A percentile compares a stretch with the other conserved stretches of the same genome.
These are phyloP conservation scores for Phrynosoma blainvillii DNA, from an alignment of 2,113 vertebrate genomes.

Conservation along the genomic window DNA sequence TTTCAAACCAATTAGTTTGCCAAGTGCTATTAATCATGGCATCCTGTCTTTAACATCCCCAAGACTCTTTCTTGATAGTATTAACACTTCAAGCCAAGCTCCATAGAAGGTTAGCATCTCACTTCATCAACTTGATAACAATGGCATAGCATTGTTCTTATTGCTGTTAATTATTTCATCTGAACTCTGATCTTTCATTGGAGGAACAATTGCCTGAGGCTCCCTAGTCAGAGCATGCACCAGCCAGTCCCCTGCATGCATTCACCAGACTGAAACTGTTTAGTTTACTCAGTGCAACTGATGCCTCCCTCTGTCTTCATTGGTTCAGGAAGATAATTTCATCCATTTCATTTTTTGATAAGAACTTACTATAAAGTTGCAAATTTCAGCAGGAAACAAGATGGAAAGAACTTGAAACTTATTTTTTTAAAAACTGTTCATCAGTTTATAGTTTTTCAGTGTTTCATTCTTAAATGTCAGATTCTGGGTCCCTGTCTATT, in stretches of 20 bases:
- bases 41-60: constrained; percentile 16
- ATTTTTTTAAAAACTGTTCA: too few relatives aligned
- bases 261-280: background rate
- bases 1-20: constrained; percentile 25
- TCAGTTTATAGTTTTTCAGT: too few relatives aligned
- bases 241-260: background rate
- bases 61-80: background rate
- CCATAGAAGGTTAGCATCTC: background rate
- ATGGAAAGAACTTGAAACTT: too few relatives aligned
- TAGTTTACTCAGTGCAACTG: too few relatives aligned
- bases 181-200: background rate
- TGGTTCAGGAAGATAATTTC: too few relatives aligned
- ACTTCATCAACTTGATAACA: background rate
- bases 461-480: background rate
- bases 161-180: background rate
- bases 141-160: background rate
- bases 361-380: too few relatives aligned
- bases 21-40: constrained; percentile 1
- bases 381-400: too few relatives aligned
- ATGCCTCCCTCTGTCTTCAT: background rate
- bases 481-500: background rate
- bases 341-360: too few relatives aligned
- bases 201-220: background rate
- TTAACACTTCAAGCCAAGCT: background rate
- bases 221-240: too few relatives aligned